Conservation (phyloP, 2,797 vertebrate species). For the Chloroceryle inda region DNA sequence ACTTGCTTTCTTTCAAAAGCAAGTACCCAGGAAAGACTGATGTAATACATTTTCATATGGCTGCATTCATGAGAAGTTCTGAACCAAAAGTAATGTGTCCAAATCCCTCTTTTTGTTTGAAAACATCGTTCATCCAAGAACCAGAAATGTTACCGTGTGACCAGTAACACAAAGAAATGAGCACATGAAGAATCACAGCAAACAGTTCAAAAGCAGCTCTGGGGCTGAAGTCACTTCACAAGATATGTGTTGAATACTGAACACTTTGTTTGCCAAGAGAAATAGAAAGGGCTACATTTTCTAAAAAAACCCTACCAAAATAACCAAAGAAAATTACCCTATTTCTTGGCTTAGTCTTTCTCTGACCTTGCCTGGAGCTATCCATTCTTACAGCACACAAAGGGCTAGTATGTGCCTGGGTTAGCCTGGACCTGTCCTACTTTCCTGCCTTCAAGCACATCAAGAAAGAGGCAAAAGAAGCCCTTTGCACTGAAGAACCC, state of each 20-base stretch:
- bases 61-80: slow-evolving; percentile 30
- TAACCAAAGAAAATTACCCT: too few relatives aligned
- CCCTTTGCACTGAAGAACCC: not conserved
- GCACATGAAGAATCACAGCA: slow-evolving; percentile 13
- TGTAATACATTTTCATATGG: slow-evolving; percentile 10
- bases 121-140: slow-evolving; percentile 52
- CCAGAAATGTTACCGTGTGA: slow-evolving; percentile 44
- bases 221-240: slow-evolving; percentile 18
- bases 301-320: not conserved
- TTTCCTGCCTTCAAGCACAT: not conserved
- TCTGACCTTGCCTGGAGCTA: slow-evolving; percentile 20
- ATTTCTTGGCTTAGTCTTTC: not conserved
- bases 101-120: slow-evolving; percentile 49
- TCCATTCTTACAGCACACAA: not conserved
- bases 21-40: slow-evolving; percentile 14
- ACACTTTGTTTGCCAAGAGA: slow-evolving; percentile 9
- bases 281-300: not conserved
- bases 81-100: slow-evolving; percentile 35
- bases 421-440: slow-evolving; percentile 4
- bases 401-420: not conserved
- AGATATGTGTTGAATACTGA: not conserved
- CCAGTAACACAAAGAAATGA: slow-evolving; percentile 8
- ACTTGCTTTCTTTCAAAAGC: slow-evolving; percentile 35
- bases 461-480: not conserved
- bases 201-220: slow-evolving; percentile 25